A percentile compares a stretch with the other conserved stretches of the same genome.
phyloP scores from a whole-genome alignment of 2,888 invertebrate species.

The Drosophila rellima region DNA sequence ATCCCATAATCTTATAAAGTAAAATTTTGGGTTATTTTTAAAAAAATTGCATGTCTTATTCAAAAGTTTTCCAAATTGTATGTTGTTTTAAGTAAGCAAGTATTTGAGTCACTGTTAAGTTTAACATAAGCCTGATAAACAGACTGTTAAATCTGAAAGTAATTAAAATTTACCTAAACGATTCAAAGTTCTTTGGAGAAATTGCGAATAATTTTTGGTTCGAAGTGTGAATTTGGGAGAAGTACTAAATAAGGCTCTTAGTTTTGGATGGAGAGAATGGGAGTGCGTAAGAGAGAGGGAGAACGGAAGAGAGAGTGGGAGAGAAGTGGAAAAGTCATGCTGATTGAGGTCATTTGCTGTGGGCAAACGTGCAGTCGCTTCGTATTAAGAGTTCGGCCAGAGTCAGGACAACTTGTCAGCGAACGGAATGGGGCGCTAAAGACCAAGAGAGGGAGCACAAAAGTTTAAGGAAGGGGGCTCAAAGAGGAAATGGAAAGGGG shows the following conservation, averaged over 20 bases:
- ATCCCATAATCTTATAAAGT: too few species aligned
- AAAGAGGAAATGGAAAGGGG: not conserved
- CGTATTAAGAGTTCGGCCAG: slow-evolving; percentile 68
- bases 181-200: not conserved
- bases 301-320: not conserved
- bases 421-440: slow-evolving; percentile 8
- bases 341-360: slow-evolving; percentile 84
- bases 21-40: too few species aligned
- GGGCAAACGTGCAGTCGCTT: slow-evolving; percentile 74
- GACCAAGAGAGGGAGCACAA: not conserved
- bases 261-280: not conserved
- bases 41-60: too few species aligned
- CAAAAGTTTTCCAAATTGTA: too few species aligned
- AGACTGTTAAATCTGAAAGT: not conserved
- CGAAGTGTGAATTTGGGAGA: too few species aligned
- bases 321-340: slow-evolving; percentile 47
- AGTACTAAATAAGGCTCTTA: too few species aligned
- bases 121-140: not conserved
- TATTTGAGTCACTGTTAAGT: not conserved
- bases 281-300: not conserved
- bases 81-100: too few species aligned
- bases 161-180: not conserved
- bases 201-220: too few species aligned
- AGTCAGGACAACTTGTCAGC: slow-evolving; percentile 46
- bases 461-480: not conserved